Conservation (phyloP, 2,113 vertebrate species). For the Tenebrosternarchus preto region DNA sequence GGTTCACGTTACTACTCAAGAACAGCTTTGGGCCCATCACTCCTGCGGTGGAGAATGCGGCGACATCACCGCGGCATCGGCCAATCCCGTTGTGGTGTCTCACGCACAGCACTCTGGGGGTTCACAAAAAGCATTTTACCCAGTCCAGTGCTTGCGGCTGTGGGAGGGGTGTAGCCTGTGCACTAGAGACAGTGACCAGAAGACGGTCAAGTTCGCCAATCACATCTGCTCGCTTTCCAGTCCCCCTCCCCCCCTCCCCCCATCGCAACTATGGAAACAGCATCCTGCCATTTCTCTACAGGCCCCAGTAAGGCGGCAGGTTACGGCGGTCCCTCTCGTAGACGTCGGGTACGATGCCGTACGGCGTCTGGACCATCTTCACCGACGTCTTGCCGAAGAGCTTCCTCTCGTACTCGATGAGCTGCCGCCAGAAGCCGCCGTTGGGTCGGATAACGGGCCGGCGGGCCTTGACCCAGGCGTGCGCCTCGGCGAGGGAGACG, state of each 20-base stretch:
- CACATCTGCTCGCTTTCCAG: slow-evolving; percentile 32
- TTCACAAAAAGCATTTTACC: slow-evolving; percentile 57
- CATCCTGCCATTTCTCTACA: slow-evolving; percentile 66
- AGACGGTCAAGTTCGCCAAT: neutral
- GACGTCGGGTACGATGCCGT: slow-evolving; percentile 90
- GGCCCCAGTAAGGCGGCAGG: slow-evolving; percentile 92
- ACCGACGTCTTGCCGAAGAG: slow-evolving; percentile 93
- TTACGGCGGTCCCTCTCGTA: slow-evolving; percentile 90
- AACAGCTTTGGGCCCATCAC: slow-evolving; percentile 36
- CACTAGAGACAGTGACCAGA: slow-evolving; percentile 42
- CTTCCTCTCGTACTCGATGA: slow-evolving; percentile 96
- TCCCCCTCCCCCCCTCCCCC: slow-evolving; percentile 52
- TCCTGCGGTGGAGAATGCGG: slow-evolving; percentile 37
- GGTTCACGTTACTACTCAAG: neutral
- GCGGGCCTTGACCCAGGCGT: slow-evolving; percentile 93
- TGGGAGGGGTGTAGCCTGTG: slow-evolving; percentile 43
- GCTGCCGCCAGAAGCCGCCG: slow-evolving; percentile 95
- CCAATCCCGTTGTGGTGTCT: neutral
- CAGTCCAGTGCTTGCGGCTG: slow-evolving; percentile 50
- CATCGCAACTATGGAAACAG: slow-evolving; percentile 10
- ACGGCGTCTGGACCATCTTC: slow-evolving; percentile 96
- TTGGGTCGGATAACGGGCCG: slow-evolving; percentile 94
- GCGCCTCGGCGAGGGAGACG: slow-evolving; percentile 88
- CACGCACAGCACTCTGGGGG: neutral
- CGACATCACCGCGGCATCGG: slow-evolving; percentile 39